Percentiles rank a stretch among this genome's conserved stretches.
These are phyloP conservation scores for Colletes collaris DNA, from an alignment of 2,888 invertebrate species.

Conservation along the genomic window DNA sequence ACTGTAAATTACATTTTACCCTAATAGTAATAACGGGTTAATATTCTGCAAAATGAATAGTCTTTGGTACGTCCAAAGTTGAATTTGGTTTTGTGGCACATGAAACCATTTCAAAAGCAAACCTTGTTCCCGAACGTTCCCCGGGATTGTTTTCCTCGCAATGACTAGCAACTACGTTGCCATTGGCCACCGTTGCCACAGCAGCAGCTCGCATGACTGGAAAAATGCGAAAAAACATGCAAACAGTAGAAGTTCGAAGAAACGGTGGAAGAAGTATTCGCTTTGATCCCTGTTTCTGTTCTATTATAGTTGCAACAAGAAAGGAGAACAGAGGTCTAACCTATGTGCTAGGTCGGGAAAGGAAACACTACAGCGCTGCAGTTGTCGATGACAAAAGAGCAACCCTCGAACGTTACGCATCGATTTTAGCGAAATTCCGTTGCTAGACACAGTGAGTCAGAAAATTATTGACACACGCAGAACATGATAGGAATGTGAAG, in stretches of 20 bases:
- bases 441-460: too few species aligned
- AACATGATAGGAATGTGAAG: too few species aligned
- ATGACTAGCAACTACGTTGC: conserved; percentile 15
- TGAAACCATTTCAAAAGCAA: neutral
- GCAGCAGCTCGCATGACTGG: conserved; percentile 27
- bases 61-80: too few species aligned
- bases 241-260: conserved; percentile 36
- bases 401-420: too few species aligned
- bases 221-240: conserved; percentile 30
- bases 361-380: too few species aligned
- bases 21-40: too few species aligned
- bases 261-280: conserved; percentile 39
- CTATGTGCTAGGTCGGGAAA: too few species aligned
- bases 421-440: neutral
- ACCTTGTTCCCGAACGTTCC: neutral
- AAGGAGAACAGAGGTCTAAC: conserved; percentile 2
- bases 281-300: conserved; percentile 33
- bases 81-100: neutral
- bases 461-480: too few species aligned
- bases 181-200: conserved; percentile 25
- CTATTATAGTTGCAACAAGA: conserved; percentile 50
- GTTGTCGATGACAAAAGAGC: too few species aligned
- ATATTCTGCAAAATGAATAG: too few species aligned
- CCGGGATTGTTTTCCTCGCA: neutral
- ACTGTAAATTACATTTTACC: too few species aligned